A percentile compares a stretch with the other conserved stretches of the same genome.
Evolutionary conservation across 2,888 invertebrate species (phyloP).

Genomic region (Ochropacha duplaris): DNA sequence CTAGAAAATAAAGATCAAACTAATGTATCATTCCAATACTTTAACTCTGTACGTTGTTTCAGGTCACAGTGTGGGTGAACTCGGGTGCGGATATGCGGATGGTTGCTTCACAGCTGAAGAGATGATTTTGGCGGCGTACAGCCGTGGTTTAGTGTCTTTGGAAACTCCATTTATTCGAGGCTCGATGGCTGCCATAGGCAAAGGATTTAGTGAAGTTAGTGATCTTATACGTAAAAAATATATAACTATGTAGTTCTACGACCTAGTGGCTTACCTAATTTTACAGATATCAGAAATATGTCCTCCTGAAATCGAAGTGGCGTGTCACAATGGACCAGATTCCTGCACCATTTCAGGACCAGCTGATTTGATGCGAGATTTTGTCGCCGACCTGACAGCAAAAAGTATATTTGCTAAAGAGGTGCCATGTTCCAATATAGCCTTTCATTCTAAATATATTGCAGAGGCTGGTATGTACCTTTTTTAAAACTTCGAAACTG

Average conservation of each 20-base stretch:
- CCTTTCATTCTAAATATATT: conserved; percentile 94
- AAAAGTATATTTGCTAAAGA: conserved; percentile 67
- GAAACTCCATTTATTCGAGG: conserved; percentile 87
- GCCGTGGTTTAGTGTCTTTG: conserved; percentile 88
- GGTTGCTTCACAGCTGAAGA: conserved; percentile 93
- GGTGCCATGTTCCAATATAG: conserved; percentile 89
- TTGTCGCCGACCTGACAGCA: conserved; percentile 75
- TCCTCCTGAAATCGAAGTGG: conserved; percentile 87
- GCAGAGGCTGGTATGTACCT: conserved; percentile 77
- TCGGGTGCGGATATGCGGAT: conserved; percentile 97
- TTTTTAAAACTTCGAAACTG: neutral
- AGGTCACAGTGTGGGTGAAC: conserved; percentile 97
- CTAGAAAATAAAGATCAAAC: neutral
- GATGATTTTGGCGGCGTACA: conserved; percentile 91
- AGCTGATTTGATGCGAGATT: conserved; percentile 81
- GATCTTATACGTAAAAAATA: neutral
- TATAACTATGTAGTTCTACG: too few relatives aligned
- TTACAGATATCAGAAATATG: conserved; percentile 50
- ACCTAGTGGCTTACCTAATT: neutral
- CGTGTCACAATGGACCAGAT: conserved; percentile 91
- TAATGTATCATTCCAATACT: neutral
- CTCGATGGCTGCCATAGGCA: conserved; percentile 94
- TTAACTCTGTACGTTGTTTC: neutral
- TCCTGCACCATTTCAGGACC: conserved; percentile 92
- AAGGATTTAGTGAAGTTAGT: conserved; percentile 82